These are phyloP conservation scores for Enteromius radiatus DNA, from an alignment of 2,797 vertebrate species.

Conservation along the genomic window DNA sequence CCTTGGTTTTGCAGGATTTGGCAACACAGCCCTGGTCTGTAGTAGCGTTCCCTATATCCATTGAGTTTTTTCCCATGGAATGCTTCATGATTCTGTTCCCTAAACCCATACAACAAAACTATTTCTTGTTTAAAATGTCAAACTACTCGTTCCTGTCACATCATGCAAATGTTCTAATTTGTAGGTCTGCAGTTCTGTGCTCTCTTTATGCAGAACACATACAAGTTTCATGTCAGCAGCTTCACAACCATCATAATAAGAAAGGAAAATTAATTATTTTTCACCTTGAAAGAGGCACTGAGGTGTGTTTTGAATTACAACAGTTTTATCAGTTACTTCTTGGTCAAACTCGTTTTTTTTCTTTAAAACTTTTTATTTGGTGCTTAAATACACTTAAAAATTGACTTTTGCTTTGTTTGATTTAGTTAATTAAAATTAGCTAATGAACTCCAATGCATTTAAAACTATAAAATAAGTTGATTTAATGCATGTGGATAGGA, in stretches of 20 bases:
- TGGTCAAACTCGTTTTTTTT: neutral
- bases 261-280: slow-evolving; percentile 30
- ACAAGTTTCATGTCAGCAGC: slow-evolving; percentile 14
- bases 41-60: too few species aligned
- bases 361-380: neutral
- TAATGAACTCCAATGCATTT: neutral
- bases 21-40: neutral
- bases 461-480: neutral
- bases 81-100: slow-evolving; percentile 2
- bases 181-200: slow-evolving; percentile 8
- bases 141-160: slow-evolving; percentile 21
- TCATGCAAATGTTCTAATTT: slow-evolving; percentile 42
- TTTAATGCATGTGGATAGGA: neutral
- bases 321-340: neutral
- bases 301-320: slow-evolving; percentile 32
- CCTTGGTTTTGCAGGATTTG: neutral
- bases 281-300: slow-evolving; percentile 13
- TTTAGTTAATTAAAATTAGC: slow-evolving; percentile 14
- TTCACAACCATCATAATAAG: slow-evolving; percentile 37
- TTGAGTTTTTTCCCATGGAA: neutral
- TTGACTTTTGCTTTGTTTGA: neutral
- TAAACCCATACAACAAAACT: neutral
- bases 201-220: slow-evolving; percentile 41
- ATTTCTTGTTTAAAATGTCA: slow-evolving; percentile 13
- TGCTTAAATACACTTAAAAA: neutral